Conservation (phyloP, 2,113 vertebrate species). For the Platycercus adscitus region DNA sequence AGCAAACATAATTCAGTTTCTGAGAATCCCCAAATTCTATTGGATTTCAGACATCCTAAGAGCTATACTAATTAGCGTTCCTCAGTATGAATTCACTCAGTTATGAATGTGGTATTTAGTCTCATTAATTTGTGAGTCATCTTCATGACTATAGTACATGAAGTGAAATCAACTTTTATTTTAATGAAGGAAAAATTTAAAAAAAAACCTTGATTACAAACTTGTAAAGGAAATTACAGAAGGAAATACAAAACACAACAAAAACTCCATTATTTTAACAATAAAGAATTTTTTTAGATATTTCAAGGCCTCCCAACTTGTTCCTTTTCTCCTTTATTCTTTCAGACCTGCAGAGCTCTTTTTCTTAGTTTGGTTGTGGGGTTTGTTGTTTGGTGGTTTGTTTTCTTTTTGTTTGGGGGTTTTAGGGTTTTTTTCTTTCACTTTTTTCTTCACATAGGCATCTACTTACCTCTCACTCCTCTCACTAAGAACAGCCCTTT, state of each 20-base stretch:
- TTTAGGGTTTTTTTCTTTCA: not conserved
- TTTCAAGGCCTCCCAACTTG: not conserved
- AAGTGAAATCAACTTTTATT: not conserved
- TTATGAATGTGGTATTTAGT: not conserved
- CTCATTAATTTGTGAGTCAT: not conserved
- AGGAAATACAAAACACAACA: not conserved
- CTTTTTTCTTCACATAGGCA: not conserved
- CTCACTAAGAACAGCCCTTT: not conserved
- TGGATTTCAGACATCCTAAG: not conserved
- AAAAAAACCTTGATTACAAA: not conserved
- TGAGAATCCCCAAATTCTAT: not conserved
- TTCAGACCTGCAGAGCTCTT: not conserved
- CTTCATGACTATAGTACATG: not conserved
- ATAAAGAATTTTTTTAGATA: not conserved
- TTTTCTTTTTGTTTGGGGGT: too few species aligned
- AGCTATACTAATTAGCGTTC: not conserved
- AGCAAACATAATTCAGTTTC: not conserved
- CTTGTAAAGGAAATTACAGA: not conserved
- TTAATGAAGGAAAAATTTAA: not conserved
- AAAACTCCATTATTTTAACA: not conserved
- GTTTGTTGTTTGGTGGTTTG: too few species aligned
- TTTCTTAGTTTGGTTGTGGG: not conserved
- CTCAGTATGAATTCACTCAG: not conserved
- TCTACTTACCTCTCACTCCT: not conserved
- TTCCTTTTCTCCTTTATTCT: not conserved